Percentiles rank a stretch among this genome's conserved stretches.
phyloP scores from a whole-genome alignment of 2,888 invertebrate species.

The Eudemis profundana region DNA sequence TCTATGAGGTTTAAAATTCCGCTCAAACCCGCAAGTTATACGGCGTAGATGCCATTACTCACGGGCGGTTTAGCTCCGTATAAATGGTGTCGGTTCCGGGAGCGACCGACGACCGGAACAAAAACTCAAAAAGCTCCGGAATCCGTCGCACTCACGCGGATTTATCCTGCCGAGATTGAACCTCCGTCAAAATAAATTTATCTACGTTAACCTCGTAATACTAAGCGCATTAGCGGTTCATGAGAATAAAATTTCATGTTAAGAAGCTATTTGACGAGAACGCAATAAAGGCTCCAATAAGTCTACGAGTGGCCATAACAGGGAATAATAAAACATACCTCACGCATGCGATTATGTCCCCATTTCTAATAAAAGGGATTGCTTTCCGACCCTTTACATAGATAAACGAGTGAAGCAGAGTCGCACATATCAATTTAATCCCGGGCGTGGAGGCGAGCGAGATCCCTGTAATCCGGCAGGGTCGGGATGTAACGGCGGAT shows the following conservation, averaged over 20 bases:
- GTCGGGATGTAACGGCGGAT: slow-evolving; percentile 70
- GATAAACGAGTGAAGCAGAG: slow-evolving; percentile 77
- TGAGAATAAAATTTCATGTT: slow-evolving; percentile 46
- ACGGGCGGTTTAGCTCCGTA: slow-evolving; percentile 62
- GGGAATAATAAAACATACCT: slow-evolving; percentile 72
- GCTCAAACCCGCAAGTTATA: slow-evolving; percentile 48
- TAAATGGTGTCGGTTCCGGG: slow-evolving; percentile 62
- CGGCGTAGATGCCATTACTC: slow-evolving; percentile 58
- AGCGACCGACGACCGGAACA: slow-evolving; percentile 61
- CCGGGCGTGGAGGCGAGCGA: slow-evolving; percentile 68
- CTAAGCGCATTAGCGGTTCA: slow-evolving; percentile 36
- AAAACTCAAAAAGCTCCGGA: slow-evolving; percentile 56
- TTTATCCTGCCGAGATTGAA: slow-evolving; percentile 48
- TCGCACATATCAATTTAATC: slow-evolving; percentile 82
- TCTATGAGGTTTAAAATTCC: slow-evolving; percentile 48
- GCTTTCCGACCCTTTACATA: slow-evolving; percentile 77
- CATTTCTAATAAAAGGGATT: slow-evolving; percentile 78
- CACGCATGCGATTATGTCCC: slow-evolving; percentile 72
- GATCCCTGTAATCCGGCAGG: slow-evolving; percentile 78
- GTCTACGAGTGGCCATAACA: slow-evolving; percentile 62
- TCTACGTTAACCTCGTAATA: slow-evolving; percentile 21
- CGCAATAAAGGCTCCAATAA: slow-evolving; percentile 67
- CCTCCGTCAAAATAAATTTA: slow-evolving; percentile 39
- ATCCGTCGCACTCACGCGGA: slow-evolving; percentile 48
- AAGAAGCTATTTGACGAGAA: slow-evolving; percentile 62